phyloP scores from a whole-genome alignment of 2,113 vertebrate species.

The Colinus virginianus region DNA sequence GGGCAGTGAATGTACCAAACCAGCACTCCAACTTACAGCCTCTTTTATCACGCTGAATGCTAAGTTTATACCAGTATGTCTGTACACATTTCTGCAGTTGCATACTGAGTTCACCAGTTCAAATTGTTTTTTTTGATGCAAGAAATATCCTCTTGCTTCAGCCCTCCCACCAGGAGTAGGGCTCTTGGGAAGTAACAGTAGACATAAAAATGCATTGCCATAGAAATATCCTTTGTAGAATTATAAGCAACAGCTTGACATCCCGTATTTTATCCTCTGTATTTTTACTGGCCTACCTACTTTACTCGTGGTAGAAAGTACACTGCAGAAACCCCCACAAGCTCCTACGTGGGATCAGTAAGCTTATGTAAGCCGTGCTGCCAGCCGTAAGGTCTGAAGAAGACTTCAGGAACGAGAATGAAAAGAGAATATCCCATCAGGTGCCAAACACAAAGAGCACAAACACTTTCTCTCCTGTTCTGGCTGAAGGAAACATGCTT shows the following conservation, averaged over 20 bases:
- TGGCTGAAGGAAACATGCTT: not conserved
- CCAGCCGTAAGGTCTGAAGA: not conserved
- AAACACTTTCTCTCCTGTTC: not conserved
- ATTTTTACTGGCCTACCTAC: not conserved
- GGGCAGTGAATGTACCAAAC: not conserved
- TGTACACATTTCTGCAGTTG: not conserved
- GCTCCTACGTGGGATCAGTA: not conserved
- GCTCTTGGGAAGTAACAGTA: not conserved
- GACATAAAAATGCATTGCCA: rapidly evolving
- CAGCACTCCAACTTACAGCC: not conserved
- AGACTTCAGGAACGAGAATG: not conserved
- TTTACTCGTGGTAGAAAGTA: not conserved
- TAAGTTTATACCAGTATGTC: not conserved
- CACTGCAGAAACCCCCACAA: not conserved
- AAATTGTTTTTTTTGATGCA: not conserved
- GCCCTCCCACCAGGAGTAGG: not conserved
- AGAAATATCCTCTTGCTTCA: not conserved
- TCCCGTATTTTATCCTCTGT: not conserved
- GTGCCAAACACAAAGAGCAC: not conserved
- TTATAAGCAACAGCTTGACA: not conserved
- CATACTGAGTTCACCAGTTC: not conserved
- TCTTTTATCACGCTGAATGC: not conserved
- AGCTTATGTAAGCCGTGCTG: not conserved
- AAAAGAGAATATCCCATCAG: not conserved
- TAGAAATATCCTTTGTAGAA: not conserved